phyloP scores from a whole-genome alignment of 2,797 vertebrate genomes.

The Calcarius lapponicus region DNA sequence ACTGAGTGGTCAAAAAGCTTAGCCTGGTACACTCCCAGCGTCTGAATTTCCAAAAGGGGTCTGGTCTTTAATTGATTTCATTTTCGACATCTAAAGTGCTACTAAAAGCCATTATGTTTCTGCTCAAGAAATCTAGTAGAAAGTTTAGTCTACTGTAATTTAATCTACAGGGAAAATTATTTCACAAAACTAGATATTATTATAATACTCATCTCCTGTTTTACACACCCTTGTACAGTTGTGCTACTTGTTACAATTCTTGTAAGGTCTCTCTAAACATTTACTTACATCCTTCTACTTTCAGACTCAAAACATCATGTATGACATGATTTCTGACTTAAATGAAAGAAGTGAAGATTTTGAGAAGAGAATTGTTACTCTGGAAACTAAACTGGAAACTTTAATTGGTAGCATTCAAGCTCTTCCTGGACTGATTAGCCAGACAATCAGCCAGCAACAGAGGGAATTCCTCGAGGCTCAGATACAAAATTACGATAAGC shows the following conservation, averaged over 20 bases:
- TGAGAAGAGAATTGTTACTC: conserved; percentile 96
- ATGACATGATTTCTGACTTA: conserved; percentile 98
- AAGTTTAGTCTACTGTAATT: background rate
- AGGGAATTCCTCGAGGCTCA: conserved; percentile 94
- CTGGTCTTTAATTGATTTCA: background rate
- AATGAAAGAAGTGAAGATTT: conserved; percentile 98
- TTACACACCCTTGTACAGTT: background rate
- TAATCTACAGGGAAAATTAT: background rate
- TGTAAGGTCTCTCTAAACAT: background rate
- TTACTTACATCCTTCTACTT: conserved; percentile 47
- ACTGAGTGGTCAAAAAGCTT: background rate
- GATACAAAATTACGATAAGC: conserved; percentile 92
- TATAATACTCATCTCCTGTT: background rate
- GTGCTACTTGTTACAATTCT: background rate
- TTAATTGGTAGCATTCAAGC: conserved; percentile 95
- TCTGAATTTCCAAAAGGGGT: background rate
- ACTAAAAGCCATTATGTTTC: background rate
- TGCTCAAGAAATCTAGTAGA: background rate
- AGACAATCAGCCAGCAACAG: conserved; percentile 97
- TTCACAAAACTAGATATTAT: background rate
- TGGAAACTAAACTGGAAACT: conserved; percentile 97
- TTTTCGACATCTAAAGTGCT: background rate
- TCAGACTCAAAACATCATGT: conserved; percentile 99
- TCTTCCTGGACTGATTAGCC: conserved; percentile 95
- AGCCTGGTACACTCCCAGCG: background rate